Base-by-base conservation (phyloP, 2,113 vertebrate species). In the Bostrychus sinensis region DNA sequence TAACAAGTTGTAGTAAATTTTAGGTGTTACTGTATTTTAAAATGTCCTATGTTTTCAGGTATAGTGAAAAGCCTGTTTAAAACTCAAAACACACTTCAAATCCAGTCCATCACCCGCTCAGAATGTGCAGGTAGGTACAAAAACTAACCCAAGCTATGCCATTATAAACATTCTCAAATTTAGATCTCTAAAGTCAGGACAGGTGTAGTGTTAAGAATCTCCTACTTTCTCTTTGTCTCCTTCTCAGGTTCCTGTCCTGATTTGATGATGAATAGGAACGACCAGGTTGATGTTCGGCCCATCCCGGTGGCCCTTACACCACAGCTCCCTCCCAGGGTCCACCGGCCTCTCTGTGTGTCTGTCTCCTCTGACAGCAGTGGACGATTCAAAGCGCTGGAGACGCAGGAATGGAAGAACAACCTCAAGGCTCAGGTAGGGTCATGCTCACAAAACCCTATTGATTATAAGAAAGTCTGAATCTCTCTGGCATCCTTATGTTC, bases 231-330 rank as follows among this genome's bases (percentile, higher is more conserved):
- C 1, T 55, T 5, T 55, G 8, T 0, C 23, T 16, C 9, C 3
- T 20, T 38, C 45, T 39, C 50, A 93, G 93, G 91, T 43, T 93
- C 93, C 66, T 91, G 88, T 89, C 92, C 93, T 50, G 70, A 92
- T 70, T 65, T 93, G 62, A 87, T 81, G 77, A 91, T 87, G 89
- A 92, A 63, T 86, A 91, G 82, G 77, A 91, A 75, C 19, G 92
- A 92, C 45, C 84, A 22, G 5, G 11, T 42, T 1, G 83, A 89
- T 36, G 60, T 70, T 6, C 70, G 88, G 57, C 78, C 61, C 3
- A 50, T 43, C 32, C 72, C 84, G 10, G 74, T 87, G 86, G 81
- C 91, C 64, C 83, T 91, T 0, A 56, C 74, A 39, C 86, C 89
- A 5, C 81, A 87, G 66, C 86, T 92, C 0, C 70, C 66, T 1